Percentiles rank a stretch among this genome's conserved stretches.
Evolutionary conservation across 2,888 invertebrate species (phyloP).

Genomic region (Iphiclides podalirius): DNA sequence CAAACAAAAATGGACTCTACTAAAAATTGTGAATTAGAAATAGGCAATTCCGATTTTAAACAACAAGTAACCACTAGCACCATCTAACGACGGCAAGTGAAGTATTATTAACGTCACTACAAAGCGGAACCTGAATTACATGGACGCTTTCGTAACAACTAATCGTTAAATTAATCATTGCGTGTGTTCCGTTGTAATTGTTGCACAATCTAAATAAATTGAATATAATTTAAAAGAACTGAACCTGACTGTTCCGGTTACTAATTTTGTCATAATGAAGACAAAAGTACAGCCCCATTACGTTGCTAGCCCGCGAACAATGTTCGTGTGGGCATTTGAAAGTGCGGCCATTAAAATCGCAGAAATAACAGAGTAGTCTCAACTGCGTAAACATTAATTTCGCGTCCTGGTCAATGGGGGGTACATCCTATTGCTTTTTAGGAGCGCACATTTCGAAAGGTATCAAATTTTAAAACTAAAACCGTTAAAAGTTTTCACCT

Average conservation of each 20-base stretch:
- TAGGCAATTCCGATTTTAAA: too few species aligned
- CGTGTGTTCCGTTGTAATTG: not conserved
- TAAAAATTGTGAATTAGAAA: too few species aligned
- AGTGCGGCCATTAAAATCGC: conserved; percentile 5
- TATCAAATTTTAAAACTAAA: too few species aligned
- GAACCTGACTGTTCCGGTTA: not conserved
- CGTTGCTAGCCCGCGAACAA: not conserved
- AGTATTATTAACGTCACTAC: too few species aligned
- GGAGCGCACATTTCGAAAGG: too few species aligned
- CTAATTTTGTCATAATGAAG: conserved; percentile 4
- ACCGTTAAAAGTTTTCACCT: too few species aligned
- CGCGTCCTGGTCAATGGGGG: conserved; percentile 1
- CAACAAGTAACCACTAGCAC: too few species aligned
- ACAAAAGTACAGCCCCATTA: conserved; percentile 5
- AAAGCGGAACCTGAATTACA: too few species aligned
- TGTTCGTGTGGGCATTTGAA: not conserved
- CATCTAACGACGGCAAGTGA: too few species aligned
- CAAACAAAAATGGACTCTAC: too few species aligned
- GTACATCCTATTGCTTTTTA: not conserved
- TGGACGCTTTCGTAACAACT: not conserved
- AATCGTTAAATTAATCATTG: not conserved
- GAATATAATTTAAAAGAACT: not conserved
- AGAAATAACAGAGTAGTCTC: conserved; percentile 10
- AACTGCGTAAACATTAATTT: conserved; percentile 9
- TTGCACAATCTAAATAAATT: not conserved